Base-by-base conservation (phyloP, 2,888 invertebrate species). In the Cheilosia vernalis region DNA sequence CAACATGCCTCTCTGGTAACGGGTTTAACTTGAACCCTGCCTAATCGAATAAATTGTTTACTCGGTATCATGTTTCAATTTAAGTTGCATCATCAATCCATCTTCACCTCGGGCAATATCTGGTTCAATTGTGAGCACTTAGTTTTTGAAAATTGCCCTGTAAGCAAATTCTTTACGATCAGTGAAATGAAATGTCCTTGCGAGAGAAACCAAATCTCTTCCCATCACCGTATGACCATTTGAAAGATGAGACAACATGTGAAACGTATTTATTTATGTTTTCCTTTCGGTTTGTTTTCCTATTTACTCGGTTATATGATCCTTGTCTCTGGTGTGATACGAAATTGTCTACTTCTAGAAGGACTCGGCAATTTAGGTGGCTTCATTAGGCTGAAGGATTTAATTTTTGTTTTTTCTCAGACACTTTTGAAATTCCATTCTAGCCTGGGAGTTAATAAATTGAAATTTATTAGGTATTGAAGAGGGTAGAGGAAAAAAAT, bases 241-340 rank as follows among this genome's bases (percentile, higher is more conserved):
- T 17, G 19, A 47, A 19, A 17, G 9, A 44, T 7, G 17, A 44
- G 17, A 44, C 17, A 19, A 44, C n/a, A 17, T 17, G 17, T 17
- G 44, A 47, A 19, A n/a, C 13, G 56, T 24, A 51, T 72, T 51
- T 78, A 69, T 63, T 70, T 63, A 70, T 69, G 53, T 67, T 58
- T 60, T 67, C 61, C 21, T 58, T 58, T 69, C 21, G 60, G 60
- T 67, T 77, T 67, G 51, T 67, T 77, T 61, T 63, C 63, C 61
- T 69, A 78, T 78, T 70, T 70, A 78, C 77, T 69, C 24, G 61
- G 77, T 63, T 61, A 78, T 78, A 63, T 63, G 70, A 70, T 78
- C 63, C 78, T 78, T 78, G 60, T 51, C 55, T 63, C 17, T 21
- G 21, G 61, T 63, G 47, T 10, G 44, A 73, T 63, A 44, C 5